These are phyloP conservation scores for Ctenosaura bakeri DNA, from an alignment of 2,797 vertebrate species.

Conservation along the genomic window DNA sequence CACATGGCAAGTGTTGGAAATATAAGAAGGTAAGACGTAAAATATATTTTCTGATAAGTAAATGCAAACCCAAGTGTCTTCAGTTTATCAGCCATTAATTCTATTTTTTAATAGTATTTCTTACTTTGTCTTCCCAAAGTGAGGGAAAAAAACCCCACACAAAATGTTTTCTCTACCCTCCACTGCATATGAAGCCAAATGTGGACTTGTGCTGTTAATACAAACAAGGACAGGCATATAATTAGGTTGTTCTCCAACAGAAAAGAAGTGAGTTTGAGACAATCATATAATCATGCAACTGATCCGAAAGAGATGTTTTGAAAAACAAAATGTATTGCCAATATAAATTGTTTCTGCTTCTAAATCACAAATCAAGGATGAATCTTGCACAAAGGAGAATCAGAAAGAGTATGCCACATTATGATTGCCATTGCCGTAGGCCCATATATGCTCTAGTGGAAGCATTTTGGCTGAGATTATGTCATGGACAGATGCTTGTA, in stretches of 20 bases:
- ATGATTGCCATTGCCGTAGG: not conserved
- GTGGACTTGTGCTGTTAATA: constrained; percentile 51
- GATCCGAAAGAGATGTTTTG: too few species aligned
- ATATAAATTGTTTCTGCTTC: constrained; percentile 35
- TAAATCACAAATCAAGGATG: constrained; percentile 45
- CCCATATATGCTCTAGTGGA: not conserved
- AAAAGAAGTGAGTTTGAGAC: constrained; percentile 43
- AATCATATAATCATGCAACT: constrained; percentile 56
- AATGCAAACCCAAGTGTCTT: too few species aligned
- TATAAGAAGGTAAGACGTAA: too few species aligned
- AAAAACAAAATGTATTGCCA: constrained; percentile 38
- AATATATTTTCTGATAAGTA: too few species aligned
- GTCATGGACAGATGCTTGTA: not conserved
- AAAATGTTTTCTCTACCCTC: constrained; percentile 5
- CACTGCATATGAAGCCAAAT: constrained; percentile 40
- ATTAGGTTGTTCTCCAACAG: constrained; percentile 59
- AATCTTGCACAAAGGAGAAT: not conserved
- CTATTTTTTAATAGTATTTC: not conserved
- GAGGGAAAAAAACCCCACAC: constrained; percentile 21
- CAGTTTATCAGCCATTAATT: too few species aligned
- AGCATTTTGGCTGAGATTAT: not conserved
- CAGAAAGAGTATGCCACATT: not conserved
- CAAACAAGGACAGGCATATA: constrained; percentile 61
- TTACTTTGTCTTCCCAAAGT: constrained; percentile 21
- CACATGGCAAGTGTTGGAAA: too few species aligned